Base-by-base conservation (phyloP, 1,140 invertebrate genomes). In the Neotoxoptera formosana region DNA sequence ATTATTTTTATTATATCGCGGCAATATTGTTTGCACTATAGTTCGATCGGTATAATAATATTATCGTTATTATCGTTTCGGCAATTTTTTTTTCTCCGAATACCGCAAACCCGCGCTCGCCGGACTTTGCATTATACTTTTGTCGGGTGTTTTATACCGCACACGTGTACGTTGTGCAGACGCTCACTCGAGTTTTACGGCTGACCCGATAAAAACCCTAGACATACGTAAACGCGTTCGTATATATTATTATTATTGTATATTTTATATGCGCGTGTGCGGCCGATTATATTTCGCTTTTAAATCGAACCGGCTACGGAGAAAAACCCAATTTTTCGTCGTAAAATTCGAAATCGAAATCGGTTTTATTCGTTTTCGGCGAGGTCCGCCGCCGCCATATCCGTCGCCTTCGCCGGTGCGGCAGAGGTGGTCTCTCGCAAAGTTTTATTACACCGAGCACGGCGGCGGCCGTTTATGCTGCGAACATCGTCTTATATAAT, bases 271-370 rank as follows among this genome's bases (percentile, higher is more conserved):
- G 8, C 34, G 34, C 34, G 47, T 89, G 87, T 53, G n/a, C 21
- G 30, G 20, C 23, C 53, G 7, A 21, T 53, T 47, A 45, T 90
- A 56, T 90, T 89, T 90, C 21, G 36, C 25, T 81, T 91, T 76
- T 76, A 76, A 81, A 91, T 47, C 30, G 30, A 76, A 81, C 41
- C 21, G 34, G 1, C 25, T 41, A 20, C 56, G 20, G 1, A 20
- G 90, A 76, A 34, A 91, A 76, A 81, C 41, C 90, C 11, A 91
- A 91, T 47, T 91, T 91, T 91, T 76, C 45, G 90, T 91, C 90
- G 90, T 91, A 91, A 91, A 91, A 91, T 23, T 76, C 41, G 25
- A 91, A 91, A 91, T 48, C 90, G 60, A 81, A 91, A 91, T 81
- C 30, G 36, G 60, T 91, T 91, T 76, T 91, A 91, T 91, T n/a